Conservation (phyloP, 2,797 vertebrate genomes). For the Ibycter americanus region DNA sequence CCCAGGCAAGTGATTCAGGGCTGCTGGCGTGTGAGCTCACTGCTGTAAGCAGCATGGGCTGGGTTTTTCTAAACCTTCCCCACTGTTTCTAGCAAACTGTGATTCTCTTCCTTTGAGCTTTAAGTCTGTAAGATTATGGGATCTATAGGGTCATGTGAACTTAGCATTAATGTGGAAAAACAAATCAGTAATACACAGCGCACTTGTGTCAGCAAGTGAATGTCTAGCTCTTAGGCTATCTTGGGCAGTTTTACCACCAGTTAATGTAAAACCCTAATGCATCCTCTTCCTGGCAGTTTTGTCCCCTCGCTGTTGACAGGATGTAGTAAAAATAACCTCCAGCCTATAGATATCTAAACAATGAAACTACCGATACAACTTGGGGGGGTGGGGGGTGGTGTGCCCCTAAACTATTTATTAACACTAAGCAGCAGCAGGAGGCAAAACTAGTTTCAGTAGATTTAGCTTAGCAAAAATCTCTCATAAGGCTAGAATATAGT, state of each 20-base stretch:
- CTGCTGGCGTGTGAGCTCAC: fast-evolving
- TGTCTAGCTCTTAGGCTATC: neutral
- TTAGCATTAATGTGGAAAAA: neutral
- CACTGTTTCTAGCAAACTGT: neutral
- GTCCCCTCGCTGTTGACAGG: slow-evolving; percentile 4
- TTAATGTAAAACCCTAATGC: slow-evolving; percentile 1
- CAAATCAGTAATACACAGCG: neutral
- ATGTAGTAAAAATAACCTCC: slow-evolving; percentile 46
- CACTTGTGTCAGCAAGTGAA: neutral
- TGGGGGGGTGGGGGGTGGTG: neutral
- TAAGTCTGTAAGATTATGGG: neutral
- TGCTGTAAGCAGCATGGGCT: fast-evolving
- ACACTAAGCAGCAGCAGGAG: neutral
- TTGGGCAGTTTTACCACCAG: neutral
- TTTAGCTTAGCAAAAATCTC: neutral
- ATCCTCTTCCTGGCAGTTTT: slow-evolving; percentile 43
- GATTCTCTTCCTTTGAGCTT: neutral
- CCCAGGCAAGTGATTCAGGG: neutral
- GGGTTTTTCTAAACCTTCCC: neutral
- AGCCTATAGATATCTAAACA: slow-evolving; percentile 42
- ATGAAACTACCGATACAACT: neutral
- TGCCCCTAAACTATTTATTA: neutral
- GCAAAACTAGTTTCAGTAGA: neutral
- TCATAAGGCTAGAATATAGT: neutral
- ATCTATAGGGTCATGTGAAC: neutral